Conservation (phyloP, 1,140 invertebrate species). For the Caenorhabditis latens region DNA sequence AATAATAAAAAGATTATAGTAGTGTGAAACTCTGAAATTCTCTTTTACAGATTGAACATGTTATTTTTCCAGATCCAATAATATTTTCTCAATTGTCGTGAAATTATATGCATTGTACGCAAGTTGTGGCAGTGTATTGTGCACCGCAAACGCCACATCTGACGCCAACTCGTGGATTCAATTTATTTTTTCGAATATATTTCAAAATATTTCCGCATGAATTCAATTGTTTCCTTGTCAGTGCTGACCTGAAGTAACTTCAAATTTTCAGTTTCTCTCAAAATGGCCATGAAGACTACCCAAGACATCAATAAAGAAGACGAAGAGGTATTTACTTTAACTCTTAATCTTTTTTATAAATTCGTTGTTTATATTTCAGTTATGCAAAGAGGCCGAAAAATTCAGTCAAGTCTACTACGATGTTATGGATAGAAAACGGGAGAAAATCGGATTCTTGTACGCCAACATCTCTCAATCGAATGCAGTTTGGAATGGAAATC, state of each 20-base stretch:
- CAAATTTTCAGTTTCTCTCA: neutral
- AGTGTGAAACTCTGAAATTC: neutral
- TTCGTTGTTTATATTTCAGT: neutral
- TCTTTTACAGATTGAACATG: neutral
- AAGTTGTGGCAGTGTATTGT: neutral
- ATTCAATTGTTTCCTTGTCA: too few relatives aligned
- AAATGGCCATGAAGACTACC: constrained; percentile 45
- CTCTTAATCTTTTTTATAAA: neutral
- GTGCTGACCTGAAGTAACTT: neutral
- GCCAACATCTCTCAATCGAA: neutral
- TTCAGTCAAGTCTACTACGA: constrained; percentile 55
- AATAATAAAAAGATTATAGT: constrained; percentile 36
- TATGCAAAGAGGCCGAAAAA: constrained; percentile 35
- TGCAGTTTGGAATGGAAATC: constrained; percentile 56
- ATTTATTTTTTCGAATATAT: too few relatives aligned
- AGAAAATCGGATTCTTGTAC: constrained; percentile 46
- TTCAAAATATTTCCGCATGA: too few relatives aligned
- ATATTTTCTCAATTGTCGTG: neutral
- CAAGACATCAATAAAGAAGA: constrained; percentile 45
- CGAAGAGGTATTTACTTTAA: constrained; percentile 3
- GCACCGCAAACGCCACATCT: neutral
- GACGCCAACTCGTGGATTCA: neutral
- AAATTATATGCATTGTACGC: neutral
- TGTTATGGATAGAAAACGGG: constrained; percentile 59
- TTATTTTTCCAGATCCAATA: neutral